Percentiles rank a stretch among this genome's conserved stretches.
Evolutionary conservation across 2,888 invertebrate genomes (phyloP).

Genomic region (Andrena hattorfiana): DNA sequence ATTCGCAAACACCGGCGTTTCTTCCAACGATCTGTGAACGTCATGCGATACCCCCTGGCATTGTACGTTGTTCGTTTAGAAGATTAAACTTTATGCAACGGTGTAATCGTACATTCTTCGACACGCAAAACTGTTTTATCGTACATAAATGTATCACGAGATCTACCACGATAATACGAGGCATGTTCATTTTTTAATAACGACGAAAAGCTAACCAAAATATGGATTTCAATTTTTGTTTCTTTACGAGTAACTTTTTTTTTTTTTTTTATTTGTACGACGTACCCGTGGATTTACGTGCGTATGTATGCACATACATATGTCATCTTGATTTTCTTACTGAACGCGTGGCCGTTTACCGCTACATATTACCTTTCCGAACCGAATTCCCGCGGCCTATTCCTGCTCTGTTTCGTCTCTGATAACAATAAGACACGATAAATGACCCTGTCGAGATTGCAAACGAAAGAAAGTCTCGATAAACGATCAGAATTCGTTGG

Average conservation of each 20-base stretch:
- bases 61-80: constrained; percentile 27
- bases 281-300: too few relatives aligned
- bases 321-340: too few relatives aligned
- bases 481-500: constrained; percentile 6
- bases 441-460: not conserved
- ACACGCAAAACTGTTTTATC: constrained; percentile 2
- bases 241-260: not conserved
- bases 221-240: constrained; percentile 4
- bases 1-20: constrained; percentile 4
- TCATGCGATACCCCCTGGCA: constrained; percentile 19
- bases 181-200: constrained; percentile 12
- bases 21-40: constrained; percentile 5
- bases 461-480: not conserved
- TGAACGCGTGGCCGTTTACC: too few relatives aligned
- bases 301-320: too few relatives aligned
- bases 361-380: too few relatives aligned
- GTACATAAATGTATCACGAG: not conserved
- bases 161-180: not conserved
- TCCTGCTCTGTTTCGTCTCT: too few relatives aligned
- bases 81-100: constrained; percentile 32
- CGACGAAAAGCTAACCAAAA: constrained; percentile 17
- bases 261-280: not conserved
- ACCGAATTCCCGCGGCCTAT: too few relatives aligned
- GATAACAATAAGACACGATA: not conserved
- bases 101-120: constrained; percentile 35